Percentiles rank a stretch among this genome's conserved stretches.
These are phyloP conservation scores for Neotoxoptera formosana DNA, from an alignment of 1,140 invertebrate genomes.

Conservation along the genomic window DNA sequence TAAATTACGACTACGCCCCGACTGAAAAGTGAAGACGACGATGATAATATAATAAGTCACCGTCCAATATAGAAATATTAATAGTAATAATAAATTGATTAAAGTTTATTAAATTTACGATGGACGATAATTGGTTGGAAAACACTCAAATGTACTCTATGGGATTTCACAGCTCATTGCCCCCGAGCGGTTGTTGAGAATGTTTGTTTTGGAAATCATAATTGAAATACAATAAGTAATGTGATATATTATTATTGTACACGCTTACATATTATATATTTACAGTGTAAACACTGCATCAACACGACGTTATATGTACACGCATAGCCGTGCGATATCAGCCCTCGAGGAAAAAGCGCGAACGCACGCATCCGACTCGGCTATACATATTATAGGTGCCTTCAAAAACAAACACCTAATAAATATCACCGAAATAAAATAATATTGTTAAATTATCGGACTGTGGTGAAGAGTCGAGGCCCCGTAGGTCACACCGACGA, in stretches of 20 bases:
- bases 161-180: slow-evolving; percentile 26
- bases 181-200: neutral
- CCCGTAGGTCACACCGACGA: neutral
- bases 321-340: neutral
- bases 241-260: neutral
- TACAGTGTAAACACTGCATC: neutral
- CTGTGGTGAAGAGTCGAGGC: too few species aligned
- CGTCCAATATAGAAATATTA: neutral
- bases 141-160: slow-evolving; percentile 26
- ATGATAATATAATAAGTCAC: neutral
- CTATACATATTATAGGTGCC: neutral
- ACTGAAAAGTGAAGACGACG: neutral
- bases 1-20: neutral
- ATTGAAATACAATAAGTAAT: slow-evolving; percentile 30
- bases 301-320: neutral
- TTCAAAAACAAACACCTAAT: slow-evolving; percentile 47
- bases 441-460: slow-evolving; percentile 40
- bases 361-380: neutral
- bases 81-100: slow-evolving; percentile 9
- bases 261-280: slow-evolving; percentile 1
- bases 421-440: slow-evolving; percentile 42
- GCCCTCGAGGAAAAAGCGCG: neutral
- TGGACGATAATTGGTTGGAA: slow-evolving; percentile 40
- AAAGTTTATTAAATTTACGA: slow-evolving; percentile 22
- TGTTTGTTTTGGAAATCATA: slow-evolving; percentile 55